A percentile compares a stretch with the other conserved stretches of the same genome.
Evolutionary conservation across 2,888 invertebrate species (phyloP).

Genomic region (Drosophila cyrtoloma): DNA sequence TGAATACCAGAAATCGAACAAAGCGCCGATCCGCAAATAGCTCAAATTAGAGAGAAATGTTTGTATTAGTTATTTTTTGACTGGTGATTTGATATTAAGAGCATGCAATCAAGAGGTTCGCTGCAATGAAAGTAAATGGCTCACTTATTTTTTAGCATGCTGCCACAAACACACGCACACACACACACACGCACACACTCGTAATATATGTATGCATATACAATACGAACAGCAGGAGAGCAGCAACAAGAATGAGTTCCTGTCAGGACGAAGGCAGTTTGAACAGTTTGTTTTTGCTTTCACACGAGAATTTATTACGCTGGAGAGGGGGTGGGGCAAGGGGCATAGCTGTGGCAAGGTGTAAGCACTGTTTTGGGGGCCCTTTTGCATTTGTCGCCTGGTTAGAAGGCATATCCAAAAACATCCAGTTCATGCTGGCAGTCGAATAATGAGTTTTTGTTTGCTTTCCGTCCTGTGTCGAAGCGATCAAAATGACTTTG

Average conservation of each 20-base stretch:
- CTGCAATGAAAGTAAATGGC: conserved; percentile 77
- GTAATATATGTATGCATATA: conserved; percentile 17
- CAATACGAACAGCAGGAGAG: conserved; percentile 32
- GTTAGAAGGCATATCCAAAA: conserved; percentile 61
- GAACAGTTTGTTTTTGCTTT: conserved; percentile 33
- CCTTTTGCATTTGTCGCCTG: conserved; percentile 53
- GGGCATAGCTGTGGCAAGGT: conserved; percentile 1
- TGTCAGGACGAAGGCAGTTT: conserved; percentile 35
- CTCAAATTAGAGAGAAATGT: conserved; percentile 38
- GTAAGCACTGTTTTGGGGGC: conserved; percentile 6
- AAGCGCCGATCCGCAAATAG: conserved; percentile 13
- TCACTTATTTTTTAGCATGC: conserved; percentile 66
- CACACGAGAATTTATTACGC: conserved; percentile 71
- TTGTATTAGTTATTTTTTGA: conserved; percentile 34
- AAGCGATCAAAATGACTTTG: conserved; percentile 25
- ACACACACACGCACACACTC: conserved; percentile 1
- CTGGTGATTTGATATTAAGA: conserved; percentile 61
- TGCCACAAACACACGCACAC: conserved; percentile 24
- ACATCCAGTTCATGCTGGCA: conserved; percentile 48
- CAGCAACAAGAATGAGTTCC: conserved; percentile 18
- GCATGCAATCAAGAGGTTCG: conserved; percentile 70
- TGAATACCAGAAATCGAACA: conserved; percentile 3
- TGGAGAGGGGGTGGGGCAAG: conserved; percentile 17
- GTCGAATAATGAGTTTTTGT: conserved; percentile 43
- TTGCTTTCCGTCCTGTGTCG: conserved; percentile 3